These are phyloP conservation scores for Drosophila gunungcola DNA, from an alignment of 1,140 invertebrate species.

Conservation along the genomic window DNA sequence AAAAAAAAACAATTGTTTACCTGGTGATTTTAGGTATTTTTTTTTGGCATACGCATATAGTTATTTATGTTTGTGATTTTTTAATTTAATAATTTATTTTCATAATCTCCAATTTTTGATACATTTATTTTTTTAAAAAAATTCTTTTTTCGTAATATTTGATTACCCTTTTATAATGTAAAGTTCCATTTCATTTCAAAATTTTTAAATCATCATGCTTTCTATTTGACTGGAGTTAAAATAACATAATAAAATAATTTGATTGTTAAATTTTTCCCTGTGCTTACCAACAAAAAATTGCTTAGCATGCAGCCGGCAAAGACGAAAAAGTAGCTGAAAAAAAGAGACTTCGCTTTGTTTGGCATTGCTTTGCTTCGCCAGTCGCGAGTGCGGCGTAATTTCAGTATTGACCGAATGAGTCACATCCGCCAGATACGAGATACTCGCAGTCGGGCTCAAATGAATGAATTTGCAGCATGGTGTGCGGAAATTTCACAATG, in stretches of 20 bases:
- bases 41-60: no score
- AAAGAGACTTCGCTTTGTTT: slow-evolving; percentile 7
- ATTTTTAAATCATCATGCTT: no score
- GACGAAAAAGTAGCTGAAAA: slow-evolving; percentile 30
- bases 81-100: no score
- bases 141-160: no score
- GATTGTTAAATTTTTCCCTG: background rate
- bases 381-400: slow-evolving; percentile 51
- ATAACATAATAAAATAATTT: no score
- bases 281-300: slow-evolving; percentile 28
- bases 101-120: no score
- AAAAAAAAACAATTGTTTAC: background rate
- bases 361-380: slow-evolving; percentile 15
- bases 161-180: no score
- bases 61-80: no score
- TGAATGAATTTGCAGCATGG: slow-evolving; percentile 38
- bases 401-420: slow-evolving; percentile 66
- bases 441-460: slow-evolving; percentile 12
- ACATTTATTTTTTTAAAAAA: no score
- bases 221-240: no score
- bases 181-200: no score
- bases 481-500: slow-evolving; percentile 53
- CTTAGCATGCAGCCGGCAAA: slow-evolving; percentile 41
- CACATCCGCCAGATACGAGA: slow-evolving; percentile 64
- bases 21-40: no score